Base-by-base conservation (phyloP, 1,140 invertebrate genomes). In the Drosophila erecta region DNA sequence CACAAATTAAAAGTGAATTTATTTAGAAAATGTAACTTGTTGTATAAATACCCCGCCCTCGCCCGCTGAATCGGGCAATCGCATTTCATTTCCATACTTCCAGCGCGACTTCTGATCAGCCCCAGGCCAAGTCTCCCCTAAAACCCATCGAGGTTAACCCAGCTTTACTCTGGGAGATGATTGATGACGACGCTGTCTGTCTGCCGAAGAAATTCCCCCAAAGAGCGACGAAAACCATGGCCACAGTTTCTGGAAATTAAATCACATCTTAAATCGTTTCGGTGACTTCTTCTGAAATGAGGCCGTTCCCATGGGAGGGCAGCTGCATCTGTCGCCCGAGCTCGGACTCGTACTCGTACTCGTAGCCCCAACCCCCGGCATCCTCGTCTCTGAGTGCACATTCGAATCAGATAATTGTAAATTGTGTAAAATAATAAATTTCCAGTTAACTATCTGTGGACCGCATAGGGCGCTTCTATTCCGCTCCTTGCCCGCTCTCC, bases 401-500 rank as follows among this genome's bases (percentile, higher is more conserved):
- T 89, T 89, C 78, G 84, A 89, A 89, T 89, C 84, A 89, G 84
- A 89, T 89, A 89, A 89, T 89, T 89, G 84, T 89, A 89, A 89
- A 89, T 89, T 89, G 79, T 89, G 84, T 89, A 89, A 89, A 89
- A 89, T 89, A 89, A 89, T 89, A 89, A 89, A 89, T 89, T 89
- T 89, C 73, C 71, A 89, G 84, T 89, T 89, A 89, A 89, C 84
- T 89, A 89, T 89, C 76, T 78, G 76, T 41, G 72, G 84, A 89
- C 84, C 79, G 62, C 84, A 89, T 84, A 74, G 76, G 73, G 84
- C 64, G 85, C 61, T 80, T 77, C 84, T 89, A 89, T 87, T 79
- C 44, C 27, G 14, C 35, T n/a, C 20, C 8, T 20, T n/a, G 14
- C 47, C 4, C 22, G 33, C 27, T 47, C 24, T 30, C 69, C 15